Base-by-base conservation (phyloP, 1,140 invertebrate genomes). In the Ceratitis capitata region DNA sequence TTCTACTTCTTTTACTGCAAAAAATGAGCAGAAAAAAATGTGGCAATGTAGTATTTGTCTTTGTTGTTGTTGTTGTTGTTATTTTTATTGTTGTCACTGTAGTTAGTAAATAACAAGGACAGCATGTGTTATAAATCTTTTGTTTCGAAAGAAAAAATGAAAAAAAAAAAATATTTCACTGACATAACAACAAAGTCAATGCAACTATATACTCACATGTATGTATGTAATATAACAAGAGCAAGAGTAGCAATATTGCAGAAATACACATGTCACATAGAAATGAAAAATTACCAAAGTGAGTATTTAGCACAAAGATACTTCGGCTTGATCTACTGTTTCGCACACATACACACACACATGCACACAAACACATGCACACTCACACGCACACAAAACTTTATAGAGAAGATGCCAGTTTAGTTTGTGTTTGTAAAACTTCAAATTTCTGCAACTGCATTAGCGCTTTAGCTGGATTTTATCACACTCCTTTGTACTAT, bases 251-350 rank as follows among this genome's bases (percentile, higher is more conserved):
- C 58, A 61, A 29, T 61, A 32, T 61, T 69, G 61, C 61, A 35
- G 58, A 61, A 35, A 35, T 51, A 14, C 51, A 82, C 82, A 53
- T 84, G 82, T 84, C 82, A 84, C 82, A 84, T 39, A 58, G 49
- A 56, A 84, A 84, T 84, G 82, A 84, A 84, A 53, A 84, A 84
- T 84, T 53, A 56, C 82, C 51, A 39, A 84, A 84, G 49, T 84
- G 82, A 84, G 82, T 53, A 51, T 56, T 84, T 84, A 56, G 82
- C 82, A 39, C 82, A 56, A 84, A 84, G 82, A 84, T 53, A 56
- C 82, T 53, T 32, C 61, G 61, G 14, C 61, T 35, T n/a, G n/a
- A n/a, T n/a, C 29, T 69, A 39, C 29, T 69, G 61, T 69, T 29
- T 35, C 19, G 51, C 10, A 23, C 10, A 23, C 23, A n/a, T 56